These are phyloP conservation scores for Pheosia tremula DNA, from an alignment of 2,888 invertebrate genomes.

Conservation along the genomic window DNA sequence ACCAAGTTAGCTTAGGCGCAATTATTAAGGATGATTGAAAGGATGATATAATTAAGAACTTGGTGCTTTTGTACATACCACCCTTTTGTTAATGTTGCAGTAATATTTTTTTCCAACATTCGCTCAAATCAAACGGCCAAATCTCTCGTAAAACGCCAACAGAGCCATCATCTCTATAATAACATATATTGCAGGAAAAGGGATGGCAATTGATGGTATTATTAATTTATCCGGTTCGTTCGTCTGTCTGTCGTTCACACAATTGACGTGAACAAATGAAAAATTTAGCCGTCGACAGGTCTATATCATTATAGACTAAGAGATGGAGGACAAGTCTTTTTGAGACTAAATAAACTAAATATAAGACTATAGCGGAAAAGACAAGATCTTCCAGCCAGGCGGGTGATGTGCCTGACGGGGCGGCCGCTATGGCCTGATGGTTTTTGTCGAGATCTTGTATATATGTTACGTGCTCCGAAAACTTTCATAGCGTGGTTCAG, in stretches of 20 bases:
- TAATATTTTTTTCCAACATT: neutral
- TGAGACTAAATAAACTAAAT: neutral
- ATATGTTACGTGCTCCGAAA: too few species aligned
- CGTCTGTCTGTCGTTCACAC: slow-evolving; percentile 23
- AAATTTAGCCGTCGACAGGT: slow-evolving; percentile 18
- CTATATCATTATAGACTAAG: neutral
- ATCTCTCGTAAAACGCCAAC: neutral
- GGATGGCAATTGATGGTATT: slow-evolving; percentile 13
- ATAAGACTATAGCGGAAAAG: neutral
- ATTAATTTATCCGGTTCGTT: slow-evolving; percentile 12
- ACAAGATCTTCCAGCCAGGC: too few species aligned
- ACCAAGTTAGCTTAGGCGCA: too few species aligned
- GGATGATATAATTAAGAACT: too few species aligned
- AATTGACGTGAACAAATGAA: slow-evolving; percentile 36
- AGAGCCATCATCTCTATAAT: slow-evolving; percentile 4
- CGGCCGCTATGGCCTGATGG: too few species aligned
- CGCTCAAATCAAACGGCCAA: neutral
- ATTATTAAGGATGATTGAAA: too few species aligned
- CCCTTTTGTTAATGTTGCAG: too few species aligned
- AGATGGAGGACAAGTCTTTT: neutral
- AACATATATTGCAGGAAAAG: slow-evolving; percentile 11
- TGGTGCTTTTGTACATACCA: too few species aligned
- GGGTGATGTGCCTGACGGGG: too few species aligned
- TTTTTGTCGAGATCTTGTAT: too few species aligned
- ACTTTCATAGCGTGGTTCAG: too few species aligned